Evolutionary conservation across 1,140 invertebrate species (phyloP), one percentile per base, ranked within the genome.

Genomic region (honey bee (Apis mellifera)): DNA sequence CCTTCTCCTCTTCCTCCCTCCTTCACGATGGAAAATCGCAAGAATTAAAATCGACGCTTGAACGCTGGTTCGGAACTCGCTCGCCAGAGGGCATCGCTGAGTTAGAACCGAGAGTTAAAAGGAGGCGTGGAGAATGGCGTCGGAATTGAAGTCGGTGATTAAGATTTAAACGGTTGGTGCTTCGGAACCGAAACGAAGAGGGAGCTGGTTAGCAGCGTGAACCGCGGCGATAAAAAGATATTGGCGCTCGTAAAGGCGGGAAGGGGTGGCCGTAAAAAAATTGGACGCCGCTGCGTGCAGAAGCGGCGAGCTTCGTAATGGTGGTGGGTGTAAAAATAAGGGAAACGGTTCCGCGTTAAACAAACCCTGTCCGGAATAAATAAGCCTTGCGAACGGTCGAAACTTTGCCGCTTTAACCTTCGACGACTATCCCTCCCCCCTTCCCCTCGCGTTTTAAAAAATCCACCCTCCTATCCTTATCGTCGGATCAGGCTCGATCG

Each of bases 221-320:
- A 72, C 77, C 77, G 57, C 77, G 26, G 54, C 78, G 69, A 79
- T 79, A 73, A 79, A 79, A 79, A 72, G 78, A 62, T 79, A 73
- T 73, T 73, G 78, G 59, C 26, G 78, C 26, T 62, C 69, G 78
- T 79, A 73, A 79, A 79, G 78, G 52, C 57, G 69, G 26, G 42
- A 52, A 64, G 52, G 59, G 52, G 50, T 55, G 69, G 15, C 26
- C 52, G 69, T 79, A 79, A 79, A 79, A 79, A 73, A 71, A 79
- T 79, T 73, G 69, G 69, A 54, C 69, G 78, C 19, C 55, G 13
- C 5, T 26, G 69, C 26, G 17, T 79, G 64, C 23, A 73, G 32
- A 42, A 42, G 32, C 32, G 32, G 78, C 32, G 78, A 79, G 72
- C 50, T 78, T 71, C 48, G 19, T 57, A 70, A 70, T 57, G 54